phyloP scores from a whole-genome alignment of 1,140 invertebrate genomes.

The Micrasema minimum region DNA sequence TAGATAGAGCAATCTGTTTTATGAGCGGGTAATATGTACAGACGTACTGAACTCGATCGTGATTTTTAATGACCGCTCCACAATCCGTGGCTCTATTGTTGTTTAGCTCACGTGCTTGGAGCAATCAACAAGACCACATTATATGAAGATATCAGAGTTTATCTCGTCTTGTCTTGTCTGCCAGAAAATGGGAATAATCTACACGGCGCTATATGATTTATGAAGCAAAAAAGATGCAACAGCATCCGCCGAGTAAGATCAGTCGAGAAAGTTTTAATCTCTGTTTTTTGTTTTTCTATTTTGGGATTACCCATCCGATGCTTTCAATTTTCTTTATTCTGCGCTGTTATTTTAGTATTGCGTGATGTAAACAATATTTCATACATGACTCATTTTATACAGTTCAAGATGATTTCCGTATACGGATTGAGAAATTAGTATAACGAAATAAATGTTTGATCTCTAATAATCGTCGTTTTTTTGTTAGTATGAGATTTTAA shows the following conservation, averaged over 20 bases:
- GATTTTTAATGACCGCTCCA: conserved; percentile 45
- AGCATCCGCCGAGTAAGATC: conserved; percentile 7
- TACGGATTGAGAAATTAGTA: background rate
- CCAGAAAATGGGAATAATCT: conserved; percentile 16
- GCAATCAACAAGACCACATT: conserved; percentile 38
- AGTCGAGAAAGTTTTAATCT: conserved; percentile 46
- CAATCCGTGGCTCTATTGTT: conserved; percentile 23
- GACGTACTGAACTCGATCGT: background rate
- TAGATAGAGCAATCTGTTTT: too few relatives aligned
- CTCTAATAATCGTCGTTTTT: too few relatives aligned
- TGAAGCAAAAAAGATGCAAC: conserved; percentile 34
- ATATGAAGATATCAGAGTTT: conserved; percentile 47
- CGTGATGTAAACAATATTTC: conserved; percentile 42
- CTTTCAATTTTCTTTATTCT: conserved; percentile 28
- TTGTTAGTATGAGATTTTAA: too few relatives aligned
- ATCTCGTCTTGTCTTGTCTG: conserved; percentile 37
- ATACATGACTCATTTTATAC: background rate
- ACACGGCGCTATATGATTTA: conserved; percentile 45
- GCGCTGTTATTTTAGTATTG: conserved; percentile 35
- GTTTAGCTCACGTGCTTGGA: conserved; percentile 35
- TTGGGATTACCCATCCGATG: conserved; percentile 2
- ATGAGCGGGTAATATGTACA: background rate
- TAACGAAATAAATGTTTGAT: too few relatives aligned
- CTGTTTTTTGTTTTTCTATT: background rate
- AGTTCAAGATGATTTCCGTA: background rate